These are phyloP conservation scores for Illadopsis cleaveri DNA, from an alignment of 2,113 vertebrate genomes.

Conservation along the genomic window DNA sequence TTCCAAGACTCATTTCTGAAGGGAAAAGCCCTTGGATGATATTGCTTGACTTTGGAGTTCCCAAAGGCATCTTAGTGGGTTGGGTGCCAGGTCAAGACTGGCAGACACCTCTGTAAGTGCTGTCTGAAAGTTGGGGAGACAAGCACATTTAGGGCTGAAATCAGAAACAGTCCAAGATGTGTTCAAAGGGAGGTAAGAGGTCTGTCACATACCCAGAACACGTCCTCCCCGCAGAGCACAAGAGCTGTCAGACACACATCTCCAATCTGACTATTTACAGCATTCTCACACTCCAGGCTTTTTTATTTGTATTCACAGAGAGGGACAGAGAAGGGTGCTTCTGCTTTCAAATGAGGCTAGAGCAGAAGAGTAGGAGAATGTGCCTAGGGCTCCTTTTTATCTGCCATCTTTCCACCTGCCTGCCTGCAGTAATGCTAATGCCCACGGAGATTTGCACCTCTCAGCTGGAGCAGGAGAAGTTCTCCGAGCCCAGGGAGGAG, in stretches of 20 bases:
- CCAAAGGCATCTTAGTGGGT: background rate
- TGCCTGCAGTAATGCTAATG: background rate
- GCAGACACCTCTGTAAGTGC: background rate
- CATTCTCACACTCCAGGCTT: background rate
- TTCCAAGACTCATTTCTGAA: background rate
- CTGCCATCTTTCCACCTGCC: background rate
- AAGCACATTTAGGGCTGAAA: background rate
- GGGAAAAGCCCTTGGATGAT: background rate
- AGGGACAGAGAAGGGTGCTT: background rate
- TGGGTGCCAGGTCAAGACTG: background rate
- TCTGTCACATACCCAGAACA: background rate
- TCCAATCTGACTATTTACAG: background rate
- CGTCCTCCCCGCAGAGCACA: rapidly evolving
- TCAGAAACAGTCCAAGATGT: background rate
- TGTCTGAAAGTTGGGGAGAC: background rate
- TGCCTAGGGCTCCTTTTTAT: background rate
- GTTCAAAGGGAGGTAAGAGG: background rate
- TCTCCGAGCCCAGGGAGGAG: background rate
- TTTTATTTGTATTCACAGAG: background rate
- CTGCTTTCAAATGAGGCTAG: background rate
- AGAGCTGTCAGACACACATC: conserved; percentile 13
- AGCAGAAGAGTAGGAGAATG: background rate
- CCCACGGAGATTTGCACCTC: background rate
- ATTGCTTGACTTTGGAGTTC: background rate
- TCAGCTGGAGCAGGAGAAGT: background rate